Conservation (phyloP, 2,888 invertebrate species). For the Hypomecis atomaria region DNA sequence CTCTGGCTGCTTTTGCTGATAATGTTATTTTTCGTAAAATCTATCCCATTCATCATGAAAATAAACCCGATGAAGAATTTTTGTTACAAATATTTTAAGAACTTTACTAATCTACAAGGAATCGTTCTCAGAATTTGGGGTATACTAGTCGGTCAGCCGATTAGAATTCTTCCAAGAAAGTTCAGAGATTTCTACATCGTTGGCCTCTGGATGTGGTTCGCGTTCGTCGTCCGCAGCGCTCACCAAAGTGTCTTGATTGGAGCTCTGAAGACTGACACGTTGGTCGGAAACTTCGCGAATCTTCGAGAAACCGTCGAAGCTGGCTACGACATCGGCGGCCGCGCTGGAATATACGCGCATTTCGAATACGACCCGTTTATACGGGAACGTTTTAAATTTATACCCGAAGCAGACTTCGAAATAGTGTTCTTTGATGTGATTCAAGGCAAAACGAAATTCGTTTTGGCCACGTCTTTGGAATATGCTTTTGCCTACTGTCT, state of each 20-base stretch:
- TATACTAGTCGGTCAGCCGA: conserved; percentile 66
- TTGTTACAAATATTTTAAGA: conserved; percentile 57
- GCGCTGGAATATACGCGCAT: conserved; percentile 60
- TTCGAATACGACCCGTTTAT: conserved; percentile 68
- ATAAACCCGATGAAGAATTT: conserved; percentile 56
- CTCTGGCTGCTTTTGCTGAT: conserved; percentile 64
- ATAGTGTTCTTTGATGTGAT: conserved; percentile 59
- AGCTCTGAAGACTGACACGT: conserved; percentile 65
- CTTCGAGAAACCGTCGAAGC: conserved; percentile 60
- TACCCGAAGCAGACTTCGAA: conserved; percentile 64
- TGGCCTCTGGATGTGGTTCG: conserved; percentile 70
- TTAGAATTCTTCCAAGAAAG: conserved; percentile 59
- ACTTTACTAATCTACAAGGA: conserved; percentile 56
- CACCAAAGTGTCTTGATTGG: conserved; percentile 73
- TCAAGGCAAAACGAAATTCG: conserved; percentile 59
- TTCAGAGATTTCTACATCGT: conserved; percentile 71
- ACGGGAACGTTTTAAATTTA: conserved; percentile 56
- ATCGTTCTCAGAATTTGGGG: conserved; percentile 67
- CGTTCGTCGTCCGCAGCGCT: conserved; percentile 68
- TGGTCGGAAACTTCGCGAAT: conserved; percentile 60
- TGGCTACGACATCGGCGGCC: conserved; percentile 66
- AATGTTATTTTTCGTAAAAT: conserved; percentile 58
- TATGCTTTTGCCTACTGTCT: conserved; percentile 66
- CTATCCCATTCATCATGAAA: conserved; percentile 59
- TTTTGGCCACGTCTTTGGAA: conserved; percentile 67